These are phyloP conservation scores for Trichogramma dendrolimi DNA, from an alignment of 2,888 invertebrate species.

Conservation along the genomic window DNA sequence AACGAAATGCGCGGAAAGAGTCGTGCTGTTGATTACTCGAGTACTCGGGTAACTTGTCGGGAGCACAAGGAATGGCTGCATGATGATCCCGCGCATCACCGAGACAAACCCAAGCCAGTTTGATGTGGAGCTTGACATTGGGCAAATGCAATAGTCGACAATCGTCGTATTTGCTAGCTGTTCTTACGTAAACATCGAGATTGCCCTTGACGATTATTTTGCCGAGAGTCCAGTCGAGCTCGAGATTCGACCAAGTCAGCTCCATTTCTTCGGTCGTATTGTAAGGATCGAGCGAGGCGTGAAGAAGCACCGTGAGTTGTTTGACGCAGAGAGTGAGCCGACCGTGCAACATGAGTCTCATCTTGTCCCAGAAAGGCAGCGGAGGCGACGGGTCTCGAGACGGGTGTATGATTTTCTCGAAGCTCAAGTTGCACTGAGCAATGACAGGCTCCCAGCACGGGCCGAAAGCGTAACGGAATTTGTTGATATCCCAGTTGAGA, in stretches of 20 bases:
- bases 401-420: constrained; percentile 81
- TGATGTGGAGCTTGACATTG: constrained; percentile 75
- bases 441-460: constrained; percentile 99
- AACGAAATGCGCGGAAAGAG: constrained; percentile 91
- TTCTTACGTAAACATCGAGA: constrained; percentile 89
- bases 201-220: constrained; percentile 90
- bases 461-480: constrained; percentile 90
- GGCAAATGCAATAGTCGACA: constrained; percentile 90
- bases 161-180: constrained; percentile 98
- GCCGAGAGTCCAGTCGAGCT: constrained; percentile 94
- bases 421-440: constrained; percentile 80
- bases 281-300: constrained; percentile 96
- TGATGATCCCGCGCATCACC: constrained; percentile 96
- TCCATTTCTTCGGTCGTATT: constrained; percentile 99
- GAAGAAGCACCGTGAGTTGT: constrained; percentile 84
- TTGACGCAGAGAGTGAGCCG: constrained; percentile 82
- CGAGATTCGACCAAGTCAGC: constrained; percentile 87
- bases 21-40: constrained; percentile 95
- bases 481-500: constrained; percentile 87
- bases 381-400: constrained; percentile 91
- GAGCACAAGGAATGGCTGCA: constrained; percentile 90
- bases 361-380: constrained; percentile 96
- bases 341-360: constrained; percentile 87
- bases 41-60: constrained; percentile 93
- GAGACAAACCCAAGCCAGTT: constrained; percentile 85